Conservation (phyloP, 2,888 invertebrate species). For the Coelopa pilipes region DNA sequence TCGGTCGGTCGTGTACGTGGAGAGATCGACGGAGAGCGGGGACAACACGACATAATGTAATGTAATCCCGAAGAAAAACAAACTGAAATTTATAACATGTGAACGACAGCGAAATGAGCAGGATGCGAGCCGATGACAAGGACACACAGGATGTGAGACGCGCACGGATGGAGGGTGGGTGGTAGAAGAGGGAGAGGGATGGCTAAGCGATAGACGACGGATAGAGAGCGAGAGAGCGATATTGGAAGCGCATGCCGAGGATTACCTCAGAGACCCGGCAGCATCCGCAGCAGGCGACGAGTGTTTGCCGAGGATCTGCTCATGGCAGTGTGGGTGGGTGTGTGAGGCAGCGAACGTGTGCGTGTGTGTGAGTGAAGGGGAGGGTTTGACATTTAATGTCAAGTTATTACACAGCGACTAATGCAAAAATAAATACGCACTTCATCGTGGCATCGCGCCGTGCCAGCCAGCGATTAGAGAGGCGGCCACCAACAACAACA, state of each 20-base stretch:
- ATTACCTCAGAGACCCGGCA: constrained; percentile 4
- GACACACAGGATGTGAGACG: background rate
- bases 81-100: constrained; percentile 29
- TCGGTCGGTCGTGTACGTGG: too few relatives aligned
- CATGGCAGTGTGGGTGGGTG: too few relatives aligned
- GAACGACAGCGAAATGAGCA: constrained; percentile 30
- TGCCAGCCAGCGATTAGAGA: background rate
- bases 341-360: too few relatives aligned
- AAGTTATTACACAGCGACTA: constrained; percentile 41
- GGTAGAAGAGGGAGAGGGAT: background rate
- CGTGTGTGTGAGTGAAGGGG: background rate
- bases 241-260: background rate
- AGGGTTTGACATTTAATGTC: constrained; percentile 41
- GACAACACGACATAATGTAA: constrained; percentile 23
- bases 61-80: constrained; percentile 36
- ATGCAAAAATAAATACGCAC: constrained; percentile 38
- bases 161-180: background rate
- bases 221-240: too few relatives aligned
- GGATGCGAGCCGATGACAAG: constrained; percentile 17
- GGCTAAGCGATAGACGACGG: background rate
- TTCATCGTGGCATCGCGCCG: constrained; percentile 9
- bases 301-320: background rate
- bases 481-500: too few relatives aligned
- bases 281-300: background rate
- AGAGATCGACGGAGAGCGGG: too few relatives aligned